A percentile compares a stretch with the other conserved stretches of the same genome.
These are phyloP conservation scores for Nomia melanderi DNA, from an alignment of 1,140 invertebrate species.

Conservation along the genomic window DNA sequence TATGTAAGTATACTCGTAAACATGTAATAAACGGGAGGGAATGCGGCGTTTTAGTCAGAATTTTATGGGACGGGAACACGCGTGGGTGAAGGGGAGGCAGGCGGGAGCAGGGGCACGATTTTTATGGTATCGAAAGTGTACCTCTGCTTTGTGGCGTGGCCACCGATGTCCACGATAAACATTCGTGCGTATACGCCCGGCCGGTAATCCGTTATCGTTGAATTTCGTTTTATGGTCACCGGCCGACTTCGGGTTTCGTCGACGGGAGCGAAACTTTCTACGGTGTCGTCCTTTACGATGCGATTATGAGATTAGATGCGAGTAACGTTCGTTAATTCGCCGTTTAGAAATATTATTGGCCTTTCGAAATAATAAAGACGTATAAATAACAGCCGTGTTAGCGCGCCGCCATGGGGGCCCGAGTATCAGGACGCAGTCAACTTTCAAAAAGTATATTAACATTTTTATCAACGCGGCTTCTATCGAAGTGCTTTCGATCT, in stretches of 20 bases:
- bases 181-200: conserved; percentile 36
- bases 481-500: not conserved
- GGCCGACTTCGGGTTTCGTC: not conserved
- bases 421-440: not conserved
- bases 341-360: conserved; percentile 10
- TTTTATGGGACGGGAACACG: conserved; percentile 52
- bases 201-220: conserved; percentile 55
- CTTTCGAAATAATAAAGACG: not conserved
- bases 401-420: not conserved
- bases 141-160: conserved; percentile 10
- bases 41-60: conserved; percentile 55
- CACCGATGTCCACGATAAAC: conserved; percentile 46
- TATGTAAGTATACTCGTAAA: conserved; percentile 55
- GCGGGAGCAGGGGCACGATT: conserved; percentile 24
- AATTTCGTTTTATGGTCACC: conserved; percentile 30
- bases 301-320: conserved; percentile 28
- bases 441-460: no score
- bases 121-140: conserved; percentile 42
- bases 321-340: not conserved
- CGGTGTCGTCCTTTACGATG: not conserved
- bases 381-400: not conserved
- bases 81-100: conserved; percentile 51
- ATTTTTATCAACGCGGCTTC: not conserved
- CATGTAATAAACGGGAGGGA: conserved; percentile 53
- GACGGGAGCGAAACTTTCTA: not conserved